These are phyloP conservation scores for Hydrotaea cyrtoneurina DNA, from an alignment of 2,888 invertebrate species.

Conservation along the genomic window DNA sequence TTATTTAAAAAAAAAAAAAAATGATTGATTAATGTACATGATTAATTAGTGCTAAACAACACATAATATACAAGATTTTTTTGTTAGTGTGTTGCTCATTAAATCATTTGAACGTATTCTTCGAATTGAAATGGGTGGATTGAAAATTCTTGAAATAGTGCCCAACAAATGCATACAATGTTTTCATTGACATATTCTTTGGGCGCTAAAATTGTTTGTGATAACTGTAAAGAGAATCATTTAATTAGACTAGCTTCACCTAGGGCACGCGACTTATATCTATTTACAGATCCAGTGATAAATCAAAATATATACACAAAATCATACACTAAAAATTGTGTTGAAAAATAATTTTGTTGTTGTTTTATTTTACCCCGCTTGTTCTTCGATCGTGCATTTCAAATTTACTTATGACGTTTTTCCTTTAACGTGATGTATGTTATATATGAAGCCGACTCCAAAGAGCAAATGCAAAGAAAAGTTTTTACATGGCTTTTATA, in stretches of 20 bases:
- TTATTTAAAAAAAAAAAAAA: conserved; percentile 24
- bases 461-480: no score
- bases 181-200: conserved; percentile 50
- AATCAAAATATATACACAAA: no score
- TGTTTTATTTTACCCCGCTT: no score
- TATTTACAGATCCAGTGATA: no score
- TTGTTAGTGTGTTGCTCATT: conserved; percentile 3
- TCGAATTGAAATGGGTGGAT: not conserved
- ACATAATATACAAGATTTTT: conserved; percentile 19
- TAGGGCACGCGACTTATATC: no score
- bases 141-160: conserved; percentile 53
- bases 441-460: no score
- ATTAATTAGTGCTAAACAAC: conserved; percentile 21
- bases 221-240: conserved; percentile 30
- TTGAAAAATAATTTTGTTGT: no score
- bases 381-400: no score
- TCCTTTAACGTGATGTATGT: no score
- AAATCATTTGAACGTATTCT: not conserved
- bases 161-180: conserved; percentile 32
- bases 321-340: no score
- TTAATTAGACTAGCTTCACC: not conserved
- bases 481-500: no score
- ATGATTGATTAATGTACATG: conserved; percentile 21
- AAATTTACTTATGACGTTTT: no score
- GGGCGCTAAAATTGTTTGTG: conserved; percentile 51